These are phyloP conservation scores for Drosophila helvetica DNA, from an alignment of 2,888 invertebrate species.

Conservation along the genomic window DNA sequence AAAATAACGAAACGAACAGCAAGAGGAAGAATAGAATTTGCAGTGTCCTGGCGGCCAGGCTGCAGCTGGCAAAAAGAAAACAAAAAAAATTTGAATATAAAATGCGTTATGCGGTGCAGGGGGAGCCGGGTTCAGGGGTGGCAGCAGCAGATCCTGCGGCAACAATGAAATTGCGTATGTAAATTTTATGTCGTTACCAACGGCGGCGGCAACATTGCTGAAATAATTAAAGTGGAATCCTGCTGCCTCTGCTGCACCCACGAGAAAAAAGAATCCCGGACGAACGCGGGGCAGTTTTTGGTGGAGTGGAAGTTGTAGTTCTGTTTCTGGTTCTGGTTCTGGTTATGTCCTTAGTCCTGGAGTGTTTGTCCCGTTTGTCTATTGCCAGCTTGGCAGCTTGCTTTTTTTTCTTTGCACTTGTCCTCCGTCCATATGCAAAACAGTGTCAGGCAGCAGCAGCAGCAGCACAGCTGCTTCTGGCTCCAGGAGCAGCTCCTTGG, in stretches of 20 bases:
- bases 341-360: slow-evolving; percentile 24
- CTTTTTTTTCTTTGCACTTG: slow-evolving; percentile 34
- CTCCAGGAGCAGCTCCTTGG: background rate
- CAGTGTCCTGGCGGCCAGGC: slow-evolving; percentile 60
- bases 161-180: slow-evolving; percentile 81
- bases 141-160: slow-evolving; percentile 70
- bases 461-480: slow-evolving; percentile 52
- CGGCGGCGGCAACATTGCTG: slow-evolving; percentile 69
- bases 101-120: slow-evolving; percentile 70
- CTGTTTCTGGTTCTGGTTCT: slow-evolving; percentile 2
- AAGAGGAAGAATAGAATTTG: slow-evolving; percentile 60
- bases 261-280: slow-evolving; percentile 47
- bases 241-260: slow-evolving; percentile 38
- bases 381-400: slow-evolving; percentile 59
- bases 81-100: slow-evolving; percentile 74
- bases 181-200: slow-evolving; percentile 80
- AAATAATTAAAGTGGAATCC: slow-evolving; percentile 76
- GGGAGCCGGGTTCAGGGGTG: background rate
- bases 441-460: slow-evolving; percentile 46
- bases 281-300: slow-evolving; percentile 23
- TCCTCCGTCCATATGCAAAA: slow-evolving; percentile 73
- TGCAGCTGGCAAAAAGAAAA: slow-evolving; percentile 56
- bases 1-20: slow-evolving; percentile 5
- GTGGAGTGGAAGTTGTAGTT: slow-evolving; percentile 22
- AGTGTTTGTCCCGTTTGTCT: slow-evolving; percentile 46